These are phyloP conservation scores for Cariama cristata DNA, from an alignment of 2,113 vertebrate species.

Conservation along the genomic window DNA sequence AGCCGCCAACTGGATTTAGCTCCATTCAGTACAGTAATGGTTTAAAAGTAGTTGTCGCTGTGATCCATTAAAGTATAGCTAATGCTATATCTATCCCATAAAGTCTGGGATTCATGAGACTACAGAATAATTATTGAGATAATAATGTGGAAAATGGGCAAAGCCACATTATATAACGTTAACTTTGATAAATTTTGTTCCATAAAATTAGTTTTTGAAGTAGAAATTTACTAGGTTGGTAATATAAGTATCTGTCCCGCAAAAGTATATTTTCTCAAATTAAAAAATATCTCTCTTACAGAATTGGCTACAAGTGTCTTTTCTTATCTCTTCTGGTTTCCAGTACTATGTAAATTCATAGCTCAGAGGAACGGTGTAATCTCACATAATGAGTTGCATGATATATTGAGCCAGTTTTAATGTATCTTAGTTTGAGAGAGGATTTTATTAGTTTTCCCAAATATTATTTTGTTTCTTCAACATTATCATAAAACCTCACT, in stretches of 20 bases:
- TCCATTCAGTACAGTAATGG: background rate
- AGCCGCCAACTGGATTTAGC: too few species aligned
- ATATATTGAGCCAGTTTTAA: background rate
- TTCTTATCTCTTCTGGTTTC: background rate
- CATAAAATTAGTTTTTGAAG: background rate
- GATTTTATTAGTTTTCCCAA: slow-evolving; percentile 6
- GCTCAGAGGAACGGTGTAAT: background rate
- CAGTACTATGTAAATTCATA: background rate
- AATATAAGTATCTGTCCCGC: background rate
- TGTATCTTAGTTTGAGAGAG: background rate
- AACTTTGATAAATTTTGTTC: background rate
- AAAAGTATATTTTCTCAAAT: slow-evolving; percentile 11
- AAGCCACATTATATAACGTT: background rate
- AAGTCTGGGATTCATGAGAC: background rate
- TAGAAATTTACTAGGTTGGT: background rate
- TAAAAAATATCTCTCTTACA: background rate
- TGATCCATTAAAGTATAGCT: background rate
- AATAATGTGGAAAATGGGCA: background rate
- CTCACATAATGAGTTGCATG: background rate
- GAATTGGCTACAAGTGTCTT: background rate
- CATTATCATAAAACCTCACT: slow-evolving; percentile 31
- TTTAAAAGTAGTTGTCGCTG: background rate
- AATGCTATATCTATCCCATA: background rate
- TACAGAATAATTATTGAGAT: background rate
- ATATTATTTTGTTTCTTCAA: slow-evolving; percentile 12